These are phyloP conservation scores for Corythornis madagascariensis DNA, from an alignment of 2,113 vertebrate genomes.

Conservation along the genomic window DNA sequence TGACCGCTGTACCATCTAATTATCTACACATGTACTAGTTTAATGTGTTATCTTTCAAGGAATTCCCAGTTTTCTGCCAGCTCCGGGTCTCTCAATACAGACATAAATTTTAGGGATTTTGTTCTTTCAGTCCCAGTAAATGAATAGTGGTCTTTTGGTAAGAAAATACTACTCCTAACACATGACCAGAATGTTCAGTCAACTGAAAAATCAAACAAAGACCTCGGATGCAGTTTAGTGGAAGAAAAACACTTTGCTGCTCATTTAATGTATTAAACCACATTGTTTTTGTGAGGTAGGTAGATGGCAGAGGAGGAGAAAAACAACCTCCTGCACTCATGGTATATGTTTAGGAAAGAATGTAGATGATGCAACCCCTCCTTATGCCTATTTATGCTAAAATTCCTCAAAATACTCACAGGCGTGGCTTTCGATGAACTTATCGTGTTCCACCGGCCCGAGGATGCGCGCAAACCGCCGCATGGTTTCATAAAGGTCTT, in stretches of 20 bases:
- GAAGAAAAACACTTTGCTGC: neutral
- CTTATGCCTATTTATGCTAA: neutral
- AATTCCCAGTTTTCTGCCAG: neutral
- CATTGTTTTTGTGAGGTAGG: constrained; percentile 5
- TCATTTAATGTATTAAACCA: neutral
- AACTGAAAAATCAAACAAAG: neutral
- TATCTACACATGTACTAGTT: neutral
- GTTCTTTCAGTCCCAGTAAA: neutral
- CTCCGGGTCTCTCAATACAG: neutral
- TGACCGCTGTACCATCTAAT: neutral
- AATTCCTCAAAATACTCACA: constrained; percentile 75
- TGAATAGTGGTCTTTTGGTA: neutral
- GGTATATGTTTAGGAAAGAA: neutral
- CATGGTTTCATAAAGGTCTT: constrained; percentile 95
- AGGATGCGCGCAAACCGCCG: constrained; percentile 90
- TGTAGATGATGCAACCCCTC: neutral
- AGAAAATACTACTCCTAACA: neutral
- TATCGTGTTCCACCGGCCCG: constrained; percentile 92
- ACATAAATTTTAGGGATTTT: neutral
- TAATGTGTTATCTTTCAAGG: neutral
- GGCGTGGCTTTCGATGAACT: constrained; percentile 96
- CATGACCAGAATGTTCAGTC: neutral
- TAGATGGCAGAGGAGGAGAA: neutral
- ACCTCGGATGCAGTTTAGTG: neutral
- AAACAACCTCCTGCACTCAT: neutral